Percentiles rank a stretch among this genome's conserved stretches.
phyloP scores from a whole-genome alignment of 1,140 invertebrate genomes.

The Grapholita molesta region DNA sequence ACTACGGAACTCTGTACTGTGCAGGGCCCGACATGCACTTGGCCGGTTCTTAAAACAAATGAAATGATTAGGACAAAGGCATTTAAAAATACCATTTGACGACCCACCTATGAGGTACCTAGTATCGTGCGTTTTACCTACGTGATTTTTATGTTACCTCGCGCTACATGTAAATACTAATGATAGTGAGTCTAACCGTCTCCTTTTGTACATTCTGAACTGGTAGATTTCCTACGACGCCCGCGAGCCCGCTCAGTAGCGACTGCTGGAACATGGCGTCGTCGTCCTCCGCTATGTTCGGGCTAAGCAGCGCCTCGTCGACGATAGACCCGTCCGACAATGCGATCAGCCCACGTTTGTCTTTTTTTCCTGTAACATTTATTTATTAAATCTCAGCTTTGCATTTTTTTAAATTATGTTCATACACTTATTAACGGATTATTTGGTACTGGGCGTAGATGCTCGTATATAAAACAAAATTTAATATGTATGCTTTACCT shows the following conservation, averaged over 20 bases:
- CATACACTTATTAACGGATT: not conserved
- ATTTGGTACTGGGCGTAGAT: not conserved
- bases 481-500: conserved; percentile 25
- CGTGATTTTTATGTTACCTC: no score
- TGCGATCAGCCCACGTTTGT: conserved; percentile 81
- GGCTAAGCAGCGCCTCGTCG: conserved; percentile 79
- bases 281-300: conserved; percentile 48
- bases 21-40: no score
- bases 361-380: conserved; percentile 72
- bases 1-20: no score
- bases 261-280: conserved; percentile 71
- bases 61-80: no score
- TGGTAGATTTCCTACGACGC: conserved; percentile 81
- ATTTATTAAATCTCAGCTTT: not conserved
- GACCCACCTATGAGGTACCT: no score
- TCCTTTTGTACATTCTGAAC: conserved; percentile 77
- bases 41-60: no score
- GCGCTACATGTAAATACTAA: no score
- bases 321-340: conserved; percentile 82
- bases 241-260: conserved; percentile 81
- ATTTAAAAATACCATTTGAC: no score
- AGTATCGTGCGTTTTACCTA: no score
- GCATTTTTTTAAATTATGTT: not conserved
- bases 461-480: not conserved
- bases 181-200: no score